Percentiles rank a stretch among this genome's conserved stretches.
phyloP scores from a whole-genome alignment of 1,140 invertebrate genomes.

The Drosophila watanabei region DNA sequence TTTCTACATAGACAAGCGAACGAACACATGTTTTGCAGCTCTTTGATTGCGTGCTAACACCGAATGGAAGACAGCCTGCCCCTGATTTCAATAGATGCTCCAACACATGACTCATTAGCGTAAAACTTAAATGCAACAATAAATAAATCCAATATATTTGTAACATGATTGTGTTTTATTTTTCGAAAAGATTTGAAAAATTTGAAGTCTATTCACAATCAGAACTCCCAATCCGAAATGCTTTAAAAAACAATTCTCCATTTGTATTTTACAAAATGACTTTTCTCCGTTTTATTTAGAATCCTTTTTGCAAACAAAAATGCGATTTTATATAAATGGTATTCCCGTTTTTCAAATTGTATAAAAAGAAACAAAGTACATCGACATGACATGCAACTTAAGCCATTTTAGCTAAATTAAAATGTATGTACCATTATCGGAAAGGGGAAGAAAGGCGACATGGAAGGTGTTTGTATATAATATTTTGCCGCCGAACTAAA shows the following conservation, averaged over 20 bases:
- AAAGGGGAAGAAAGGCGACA: background rate
- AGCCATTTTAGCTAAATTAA: constrained; percentile 56
- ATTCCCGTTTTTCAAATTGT: constrained; percentile 40
- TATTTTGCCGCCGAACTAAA: constrained; percentile 31
- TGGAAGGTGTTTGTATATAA: constrained; percentile 11
- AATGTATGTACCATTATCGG: constrained; percentile 31
- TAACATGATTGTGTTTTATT: constrained; percentile 37
- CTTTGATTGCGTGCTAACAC: constrained; percentile 21
- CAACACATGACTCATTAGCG: constrained; percentile 62
- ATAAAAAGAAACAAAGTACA: constrained; percentile 64
- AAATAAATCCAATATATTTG: constrained; percentile 80
- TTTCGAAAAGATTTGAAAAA: background rate
- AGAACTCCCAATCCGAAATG: background rate
- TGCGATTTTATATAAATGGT: constrained; percentile 41
- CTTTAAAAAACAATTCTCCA: background rate
- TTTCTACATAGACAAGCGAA: constrained; percentile 70
- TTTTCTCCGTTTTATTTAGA: constrained; percentile 44
- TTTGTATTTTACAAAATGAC: constrained; percentile 55
- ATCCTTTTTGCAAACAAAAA: constrained; percentile 48
- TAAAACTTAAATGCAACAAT: constrained; percentile 59
- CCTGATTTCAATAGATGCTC: constrained; percentile 48
- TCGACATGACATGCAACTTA: constrained; percentile 62
- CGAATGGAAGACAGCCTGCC: constrained; percentile 10
- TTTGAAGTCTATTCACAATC: background rate
- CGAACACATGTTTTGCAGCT: constrained; percentile 41